Evolutionary conservation across 2,797 vertebrate species (phyloP).

Genomic region (Microcaecilia unicolor): DNA sequence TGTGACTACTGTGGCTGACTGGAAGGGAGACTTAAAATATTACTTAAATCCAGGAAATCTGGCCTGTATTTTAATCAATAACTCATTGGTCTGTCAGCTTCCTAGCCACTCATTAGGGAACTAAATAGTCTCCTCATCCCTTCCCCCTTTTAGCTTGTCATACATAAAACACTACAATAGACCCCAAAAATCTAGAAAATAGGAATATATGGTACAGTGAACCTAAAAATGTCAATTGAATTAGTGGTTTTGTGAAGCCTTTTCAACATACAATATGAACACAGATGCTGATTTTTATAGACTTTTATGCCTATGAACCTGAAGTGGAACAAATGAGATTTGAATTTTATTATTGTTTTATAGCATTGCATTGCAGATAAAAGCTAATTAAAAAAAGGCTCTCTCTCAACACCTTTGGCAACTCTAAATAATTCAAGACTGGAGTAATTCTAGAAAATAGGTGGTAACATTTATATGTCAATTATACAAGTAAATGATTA

Average conservation of each 20-base stretch:
- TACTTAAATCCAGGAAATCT: conserved; percentile 26
- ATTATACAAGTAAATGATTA: too few species aligned
- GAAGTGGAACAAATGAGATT: conserved; percentile 57
- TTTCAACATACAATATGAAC: conserved; percentile 25
- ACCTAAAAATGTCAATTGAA: conserved; percentile 42
- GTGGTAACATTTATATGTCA: too few species aligned
- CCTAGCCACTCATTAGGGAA: conserved; percentile 26
- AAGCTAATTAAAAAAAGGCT: conserved; percentile 47
- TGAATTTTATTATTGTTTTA: conserved; percentile 56
- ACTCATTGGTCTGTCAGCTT: conserved; percentile 27
- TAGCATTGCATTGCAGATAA: conserved; percentile 25
- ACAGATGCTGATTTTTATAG: conserved; percentile 30
- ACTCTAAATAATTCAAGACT: conserved; percentile 37
- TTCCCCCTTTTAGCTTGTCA: conserved; percentile 18
- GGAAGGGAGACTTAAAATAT: conserved; percentile 19
- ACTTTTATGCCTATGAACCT: conserved; percentile 30
- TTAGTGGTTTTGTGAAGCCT: conserved; percentile 28
- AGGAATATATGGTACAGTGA: conserved; percentile 35
- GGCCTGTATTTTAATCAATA: conserved; percentile 25
- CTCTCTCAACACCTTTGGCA: conserved; percentile 42
- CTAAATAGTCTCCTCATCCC: conserved; percentile 10
- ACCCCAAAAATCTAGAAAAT: conserved; percentile 31
- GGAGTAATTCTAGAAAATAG: too few species aligned
- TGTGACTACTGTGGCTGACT: conserved; percentile 24
- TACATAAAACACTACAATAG: conserved; percentile 27